Conservation (phyloP, 2,113 vertebrate species). For the Myodes glareolus region DNA sequence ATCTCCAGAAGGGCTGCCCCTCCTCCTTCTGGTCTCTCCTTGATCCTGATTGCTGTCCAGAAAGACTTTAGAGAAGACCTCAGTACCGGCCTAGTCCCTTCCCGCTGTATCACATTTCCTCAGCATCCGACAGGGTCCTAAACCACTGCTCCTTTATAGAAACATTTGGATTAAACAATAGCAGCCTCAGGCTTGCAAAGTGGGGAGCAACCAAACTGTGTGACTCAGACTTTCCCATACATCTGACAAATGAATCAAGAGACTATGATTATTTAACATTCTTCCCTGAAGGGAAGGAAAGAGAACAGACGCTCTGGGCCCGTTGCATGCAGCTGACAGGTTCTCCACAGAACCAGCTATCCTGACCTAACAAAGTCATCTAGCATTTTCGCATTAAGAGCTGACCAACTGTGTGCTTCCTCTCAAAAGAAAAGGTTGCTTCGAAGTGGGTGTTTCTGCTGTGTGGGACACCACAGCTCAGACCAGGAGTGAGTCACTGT, state of each 20-base stretch:
- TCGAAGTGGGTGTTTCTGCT: conserved; percentile 49
- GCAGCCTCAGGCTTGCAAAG: not conserved
- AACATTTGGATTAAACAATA: conserved; percentile 41
- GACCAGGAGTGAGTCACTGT: not conserved
- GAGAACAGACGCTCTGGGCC: conserved; percentile 24
- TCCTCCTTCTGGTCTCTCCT: not conserved
- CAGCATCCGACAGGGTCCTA: not conserved
- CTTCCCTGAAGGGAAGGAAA: conserved; percentile 58
- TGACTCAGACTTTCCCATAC: conserved; percentile 21
- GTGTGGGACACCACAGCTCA: not conserved
- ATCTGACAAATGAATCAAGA: conserved; percentile 48
- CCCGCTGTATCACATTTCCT: not conserved
- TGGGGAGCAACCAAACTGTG: not conserved
- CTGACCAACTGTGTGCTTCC: conserved; percentile 15
- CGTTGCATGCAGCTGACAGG: not conserved
- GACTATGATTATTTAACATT: conserved; percentile 46
- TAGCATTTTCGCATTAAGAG: conserved; percentile 7
- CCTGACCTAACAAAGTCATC: not conserved
- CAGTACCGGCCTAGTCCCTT: not conserved
- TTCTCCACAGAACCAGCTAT: conserved; percentile 15
- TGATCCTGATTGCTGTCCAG: not conserved
- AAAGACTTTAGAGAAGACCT: conserved; percentile 26
- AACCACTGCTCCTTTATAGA: not conserved
- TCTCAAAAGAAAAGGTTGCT: conserved; percentile 32
- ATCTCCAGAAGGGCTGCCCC: not conserved